phyloP scores from a whole-genome alignment of 2,797 vertebrate genomes.

The Helostoma temminkii region DNA sequence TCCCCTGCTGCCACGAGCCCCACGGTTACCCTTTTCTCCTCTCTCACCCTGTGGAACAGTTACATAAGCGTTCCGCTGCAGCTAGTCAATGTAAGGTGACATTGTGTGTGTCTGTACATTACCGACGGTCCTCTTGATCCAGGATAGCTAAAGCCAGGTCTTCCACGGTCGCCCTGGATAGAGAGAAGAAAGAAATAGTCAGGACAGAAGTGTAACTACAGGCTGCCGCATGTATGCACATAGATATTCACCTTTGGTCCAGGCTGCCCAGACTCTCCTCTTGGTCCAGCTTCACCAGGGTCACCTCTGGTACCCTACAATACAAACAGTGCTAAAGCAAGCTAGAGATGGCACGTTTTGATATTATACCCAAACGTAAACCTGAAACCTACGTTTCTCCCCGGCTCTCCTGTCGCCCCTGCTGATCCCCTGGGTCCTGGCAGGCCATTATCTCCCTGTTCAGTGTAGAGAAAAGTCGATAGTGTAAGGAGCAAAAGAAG shows the following conservation, averaged over 20 bases:
- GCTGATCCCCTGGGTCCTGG: conserved; percentile 92
- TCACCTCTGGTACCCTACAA: conserved; percentile 92
- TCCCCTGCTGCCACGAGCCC: conserved; percentile 90
- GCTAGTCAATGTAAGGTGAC: background rate
- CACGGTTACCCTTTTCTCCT: conserved; percentile 87
- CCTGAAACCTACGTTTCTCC: conserved; percentile 87
- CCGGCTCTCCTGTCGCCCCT: conserved; percentile 85
- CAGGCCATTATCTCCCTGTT: conserved; percentile 92
- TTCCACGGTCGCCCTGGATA: conserved; percentile 89
- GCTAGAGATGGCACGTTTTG: background rate
- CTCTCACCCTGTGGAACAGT: conserved; percentile 87
- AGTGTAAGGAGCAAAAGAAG: background rate
- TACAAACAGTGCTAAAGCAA: conserved; percentile 31
- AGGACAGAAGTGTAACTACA: conserved; percentile 9
- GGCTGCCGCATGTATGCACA: background rate
- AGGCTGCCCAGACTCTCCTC: conserved; percentile 87
- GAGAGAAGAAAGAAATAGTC: conserved; percentile 43
- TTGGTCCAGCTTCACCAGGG: conserved; percentile 90
- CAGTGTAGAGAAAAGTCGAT: conserved; percentile 22
- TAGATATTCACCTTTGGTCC: conserved; percentile 88
- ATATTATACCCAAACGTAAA: background rate
- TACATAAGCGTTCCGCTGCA: background rate
- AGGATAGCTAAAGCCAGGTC: conserved; percentile 94
- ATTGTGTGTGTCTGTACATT: conserved; percentile 15
- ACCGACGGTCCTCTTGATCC: conserved; percentile 90